A percentile compares a stretch with the other conserved stretches of the same genome.
Evolutionary conservation across 92 coral and sea anemone genomes (phyloP).

Genomic region (Diadumene lineata): DNA sequence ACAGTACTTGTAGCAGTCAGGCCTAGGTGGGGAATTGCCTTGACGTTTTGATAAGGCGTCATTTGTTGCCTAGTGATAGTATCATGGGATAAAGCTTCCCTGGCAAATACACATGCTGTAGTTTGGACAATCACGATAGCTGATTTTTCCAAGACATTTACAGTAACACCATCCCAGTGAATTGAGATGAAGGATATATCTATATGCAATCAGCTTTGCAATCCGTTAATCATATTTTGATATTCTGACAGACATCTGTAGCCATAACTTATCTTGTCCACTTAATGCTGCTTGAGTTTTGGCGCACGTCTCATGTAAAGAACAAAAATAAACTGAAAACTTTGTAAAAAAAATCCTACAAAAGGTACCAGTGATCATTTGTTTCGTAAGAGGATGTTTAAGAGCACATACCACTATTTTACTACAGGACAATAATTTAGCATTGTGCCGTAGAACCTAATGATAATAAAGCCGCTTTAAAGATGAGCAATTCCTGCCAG

Average conservation of each 20-base stretch:
- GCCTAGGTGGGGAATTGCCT: too few species aligned
- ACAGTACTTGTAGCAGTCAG: too few species aligned
- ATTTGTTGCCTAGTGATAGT: too few species aligned
- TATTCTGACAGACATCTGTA: neutral
- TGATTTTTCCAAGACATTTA: too few species aligned
- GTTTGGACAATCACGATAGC: too few species aligned
- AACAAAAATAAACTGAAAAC: too few species aligned
- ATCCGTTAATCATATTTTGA: neutral
- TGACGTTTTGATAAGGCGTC: too few species aligned
- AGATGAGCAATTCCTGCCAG: conserved; percentile 27
- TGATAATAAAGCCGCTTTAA: neutral
- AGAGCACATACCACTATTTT: neutral
- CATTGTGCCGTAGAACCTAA: neutral
- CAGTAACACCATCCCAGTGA: too few species aligned
- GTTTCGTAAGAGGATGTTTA: neutral
- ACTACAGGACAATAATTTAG: neutral
- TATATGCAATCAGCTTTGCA: neutral
- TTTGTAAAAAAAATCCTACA: neutral
- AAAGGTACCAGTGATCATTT: too few species aligned
- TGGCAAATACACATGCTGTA: too few species aligned
- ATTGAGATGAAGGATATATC: neutral
- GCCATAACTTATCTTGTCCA: neutral
- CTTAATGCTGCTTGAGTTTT: neutral
- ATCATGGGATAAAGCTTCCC: too few species aligned
- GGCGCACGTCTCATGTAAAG: neutral